Conservation (phyloP, 2,888 invertebrate genomes). For the Lithophane socia region DNA sequence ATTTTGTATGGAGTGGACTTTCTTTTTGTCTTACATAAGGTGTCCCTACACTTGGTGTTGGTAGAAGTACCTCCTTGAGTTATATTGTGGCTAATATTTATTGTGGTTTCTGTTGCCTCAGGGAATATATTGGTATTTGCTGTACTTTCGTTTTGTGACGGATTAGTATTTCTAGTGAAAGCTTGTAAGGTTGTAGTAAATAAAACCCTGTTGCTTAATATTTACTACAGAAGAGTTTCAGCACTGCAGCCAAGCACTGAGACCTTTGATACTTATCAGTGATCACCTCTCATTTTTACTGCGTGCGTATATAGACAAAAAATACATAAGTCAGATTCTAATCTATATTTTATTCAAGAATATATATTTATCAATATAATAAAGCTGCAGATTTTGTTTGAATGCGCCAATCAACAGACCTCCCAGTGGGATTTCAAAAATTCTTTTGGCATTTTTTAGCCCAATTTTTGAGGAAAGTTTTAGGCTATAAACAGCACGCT, state of each 20-base stretch:
- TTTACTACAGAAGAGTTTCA: background rate
- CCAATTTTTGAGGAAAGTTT: too few species aligned
- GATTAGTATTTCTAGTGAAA: slow-evolving; percentile 19
- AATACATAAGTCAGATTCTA: background rate
- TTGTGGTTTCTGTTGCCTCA: slow-evolving; percentile 37
- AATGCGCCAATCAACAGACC: too few species aligned
- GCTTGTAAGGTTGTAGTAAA: background rate
- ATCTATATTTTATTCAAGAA: background rate
- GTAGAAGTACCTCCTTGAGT: slow-evolving; percentile 22
- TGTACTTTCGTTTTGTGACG: slow-evolving; percentile 13
- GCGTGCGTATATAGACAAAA: background rate
- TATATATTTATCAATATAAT: too few species aligned
- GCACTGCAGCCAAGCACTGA: background rate
- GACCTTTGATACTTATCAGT: too few species aligned
- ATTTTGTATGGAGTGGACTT: slow-evolving; percentile 1
- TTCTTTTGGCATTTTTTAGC: too few species aligned
- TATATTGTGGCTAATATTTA: slow-evolving; percentile 49
- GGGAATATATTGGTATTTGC: slow-evolving; percentile 9
- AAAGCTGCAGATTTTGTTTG: too few species aligned
- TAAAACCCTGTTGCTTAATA: background rate
- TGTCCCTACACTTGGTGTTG: slow-evolving; percentile 1
- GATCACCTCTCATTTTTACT: background rate
- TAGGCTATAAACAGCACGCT: too few species aligned
- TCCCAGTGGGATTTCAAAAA: too few species aligned
- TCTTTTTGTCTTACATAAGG: slow-evolving; percentile 6